Conservation (phyloP, 2,888 invertebrate species). For the Hirtodrosophila alboralis region DNA sequence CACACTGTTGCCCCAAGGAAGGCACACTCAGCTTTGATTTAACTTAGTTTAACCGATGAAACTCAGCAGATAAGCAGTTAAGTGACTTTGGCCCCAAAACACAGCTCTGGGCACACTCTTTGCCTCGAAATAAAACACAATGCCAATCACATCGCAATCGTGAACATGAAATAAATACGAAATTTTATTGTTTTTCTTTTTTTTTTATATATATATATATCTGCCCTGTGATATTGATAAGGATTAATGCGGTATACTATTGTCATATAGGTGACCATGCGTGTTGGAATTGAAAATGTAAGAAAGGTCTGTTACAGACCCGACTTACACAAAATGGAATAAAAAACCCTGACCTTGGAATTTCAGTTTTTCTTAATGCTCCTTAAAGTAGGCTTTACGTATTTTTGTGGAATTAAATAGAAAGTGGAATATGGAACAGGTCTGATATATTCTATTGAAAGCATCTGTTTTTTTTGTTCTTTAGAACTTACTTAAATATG, state of each 20-base stretch:
- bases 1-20: conserved; percentile 17
- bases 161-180: conserved; percentile 51
- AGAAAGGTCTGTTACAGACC: too few relatives aligned
- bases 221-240: conserved; percentile 20
- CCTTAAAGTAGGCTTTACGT: too few relatives aligned
- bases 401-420: too few relatives aligned
- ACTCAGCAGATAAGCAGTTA: conserved; percentile 66
- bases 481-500: too few relatives aligned
- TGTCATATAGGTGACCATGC: not conserved
- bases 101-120: conserved; percentile 36
- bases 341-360: too few relatives aligned
- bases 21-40: conserved; percentile 52
- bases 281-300: too few relatives aligned
- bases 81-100: conserved; percentile 61
- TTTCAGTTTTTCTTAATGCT: too few relatives aligned
- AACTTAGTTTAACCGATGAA: conserved; percentile 58
- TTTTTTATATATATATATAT: too few relatives aligned
- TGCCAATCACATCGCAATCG: conserved; percentile 37
- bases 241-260: not conserved
- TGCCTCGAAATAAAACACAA: conserved; percentile 11
- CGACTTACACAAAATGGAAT: too few relatives aligned
- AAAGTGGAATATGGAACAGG: too few relatives aligned
- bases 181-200: conserved; percentile 35
- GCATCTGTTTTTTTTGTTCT: too few relatives aligned
- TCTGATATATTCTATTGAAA: too few relatives aligned